A percentile compares a stretch with the other conserved stretches of the same genome.
Evolutionary conservation across 2,797 vertebrate species (phyloP).

Genomic region (Tragopan temminckii): DNA sequence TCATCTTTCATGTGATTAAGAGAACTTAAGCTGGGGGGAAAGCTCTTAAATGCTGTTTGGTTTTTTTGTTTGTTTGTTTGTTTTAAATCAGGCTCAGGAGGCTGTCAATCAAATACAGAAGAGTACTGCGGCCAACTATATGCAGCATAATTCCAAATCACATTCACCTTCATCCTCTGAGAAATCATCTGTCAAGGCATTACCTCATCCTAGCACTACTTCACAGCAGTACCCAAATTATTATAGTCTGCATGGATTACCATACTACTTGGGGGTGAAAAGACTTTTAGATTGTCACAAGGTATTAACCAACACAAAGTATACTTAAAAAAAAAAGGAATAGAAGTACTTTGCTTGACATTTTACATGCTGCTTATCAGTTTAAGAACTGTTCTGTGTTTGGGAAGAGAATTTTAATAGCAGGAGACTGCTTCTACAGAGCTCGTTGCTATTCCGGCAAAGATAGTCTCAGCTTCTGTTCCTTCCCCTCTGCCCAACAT

Average conservation of each 20-base stretch:
- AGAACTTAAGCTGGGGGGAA: neutral
- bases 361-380: neutral
- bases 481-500: accelerated
- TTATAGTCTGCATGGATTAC: neutral
- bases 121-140: neutral
- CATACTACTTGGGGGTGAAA: neutral
- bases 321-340: neutral
- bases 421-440: neutral
- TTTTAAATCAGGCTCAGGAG: neutral
- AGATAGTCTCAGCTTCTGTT: neutral
- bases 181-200: neutral
- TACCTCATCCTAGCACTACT: neutral
- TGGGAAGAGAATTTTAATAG: neutral
- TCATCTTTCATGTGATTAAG: neutral
- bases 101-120: neutral
- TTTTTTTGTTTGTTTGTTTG: neutral
- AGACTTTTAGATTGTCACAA: neutral
- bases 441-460: neutral
- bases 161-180: neutral
- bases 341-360: neutral
- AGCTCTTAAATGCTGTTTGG: too few species aligned
- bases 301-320: neutral
- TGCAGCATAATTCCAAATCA: neutral
- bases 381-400: neutral
- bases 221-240: neutral